Evolutionary conservation across 2,113 vertebrate species (phyloP).

Genomic region (Agapornis roseicollis): DNA sequence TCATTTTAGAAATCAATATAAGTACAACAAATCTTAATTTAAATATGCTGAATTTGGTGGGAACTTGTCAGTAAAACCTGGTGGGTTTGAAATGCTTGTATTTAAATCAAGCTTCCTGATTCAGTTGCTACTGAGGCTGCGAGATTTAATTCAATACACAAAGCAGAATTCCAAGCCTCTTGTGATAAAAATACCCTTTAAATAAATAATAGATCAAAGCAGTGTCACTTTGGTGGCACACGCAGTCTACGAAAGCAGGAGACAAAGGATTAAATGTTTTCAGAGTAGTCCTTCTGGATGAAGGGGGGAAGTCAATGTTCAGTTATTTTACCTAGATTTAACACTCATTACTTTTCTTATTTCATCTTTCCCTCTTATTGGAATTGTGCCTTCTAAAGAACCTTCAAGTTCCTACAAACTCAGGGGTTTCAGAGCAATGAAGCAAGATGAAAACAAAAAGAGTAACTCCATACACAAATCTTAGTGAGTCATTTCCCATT

Average conservation of each 20-base stretch:
- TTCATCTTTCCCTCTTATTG: not conserved
- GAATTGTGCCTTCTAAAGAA: not conserved
- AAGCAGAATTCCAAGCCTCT: conserved; percentile 53
- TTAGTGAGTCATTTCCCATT: not conserved
- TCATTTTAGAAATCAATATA: conserved; percentile 17
- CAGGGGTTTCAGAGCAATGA: not conserved
- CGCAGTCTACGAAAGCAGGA: not conserved
- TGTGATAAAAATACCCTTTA: conserved; percentile 49
- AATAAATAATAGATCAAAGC: conserved; percentile 68
- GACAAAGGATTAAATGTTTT: not conserved
- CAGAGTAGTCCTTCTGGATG: not conserved
- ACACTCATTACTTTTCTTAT: not conserved
- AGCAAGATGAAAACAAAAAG: not conserved
- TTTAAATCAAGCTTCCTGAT: conserved; percentile 62
- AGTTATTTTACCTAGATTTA: not conserved
- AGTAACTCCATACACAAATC: not conserved
- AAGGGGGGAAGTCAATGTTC: not conserved
- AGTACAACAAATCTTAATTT: conserved; percentile 34
- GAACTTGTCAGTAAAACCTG: conserved; percentile 36
- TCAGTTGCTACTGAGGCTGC: conserved; percentile 3
- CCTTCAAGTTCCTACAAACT: not conserved
- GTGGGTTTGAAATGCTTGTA: not conserved
- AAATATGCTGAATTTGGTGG: conserved; percentile 45
- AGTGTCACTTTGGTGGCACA: conserved; percentile 30
- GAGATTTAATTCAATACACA: conserved; percentile 67